Evolutionary conservation across 2,797 vertebrate species (phyloP).

Genomic region (Threskiornis aethiopicus): DNA sequence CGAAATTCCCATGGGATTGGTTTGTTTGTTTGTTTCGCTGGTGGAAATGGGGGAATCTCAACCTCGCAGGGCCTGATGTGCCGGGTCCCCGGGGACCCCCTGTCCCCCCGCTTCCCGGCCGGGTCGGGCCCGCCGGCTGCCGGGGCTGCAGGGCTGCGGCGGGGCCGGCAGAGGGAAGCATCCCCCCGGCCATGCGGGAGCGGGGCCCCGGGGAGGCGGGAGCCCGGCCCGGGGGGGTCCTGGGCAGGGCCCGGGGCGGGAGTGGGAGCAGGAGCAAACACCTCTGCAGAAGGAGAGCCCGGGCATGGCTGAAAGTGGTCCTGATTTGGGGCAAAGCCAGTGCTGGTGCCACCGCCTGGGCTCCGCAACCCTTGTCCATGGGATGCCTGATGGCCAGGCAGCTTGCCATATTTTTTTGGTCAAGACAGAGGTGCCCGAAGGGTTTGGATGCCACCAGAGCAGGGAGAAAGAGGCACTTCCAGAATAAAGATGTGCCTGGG

Average conservation of each 20-base stretch:
- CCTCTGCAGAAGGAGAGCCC: background rate
- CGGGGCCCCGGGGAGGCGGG: background rate
- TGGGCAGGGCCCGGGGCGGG: accelerated
- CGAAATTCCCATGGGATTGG: background rate
- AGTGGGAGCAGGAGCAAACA: background rate
- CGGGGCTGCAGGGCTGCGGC: background rate
- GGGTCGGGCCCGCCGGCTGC: too few species aligned
- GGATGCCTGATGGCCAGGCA: accelerated
- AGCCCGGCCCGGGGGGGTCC: background rate
- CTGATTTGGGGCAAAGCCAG: accelerated
- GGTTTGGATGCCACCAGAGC: background rate
- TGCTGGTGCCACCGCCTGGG: accelerated
- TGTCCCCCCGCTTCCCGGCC: too few species aligned
- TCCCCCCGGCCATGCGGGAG: background rate
- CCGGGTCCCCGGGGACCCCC: background rate
- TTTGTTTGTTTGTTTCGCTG: background rate
- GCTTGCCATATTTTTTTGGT: background rate
- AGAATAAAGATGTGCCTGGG: background rate
- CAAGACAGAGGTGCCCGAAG: accelerated
- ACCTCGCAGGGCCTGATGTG: background rate
- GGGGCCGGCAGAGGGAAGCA: slow-evolving; percentile 23
- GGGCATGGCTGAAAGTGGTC: background rate
- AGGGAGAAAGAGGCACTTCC: background rate
- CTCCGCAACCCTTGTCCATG: accelerated
- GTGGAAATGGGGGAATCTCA: background rate